These are phyloP conservation scores for Vesta saturnalis DNA, from an alignment of 2,888 invertebrate species.

Conservation along the genomic window DNA sequence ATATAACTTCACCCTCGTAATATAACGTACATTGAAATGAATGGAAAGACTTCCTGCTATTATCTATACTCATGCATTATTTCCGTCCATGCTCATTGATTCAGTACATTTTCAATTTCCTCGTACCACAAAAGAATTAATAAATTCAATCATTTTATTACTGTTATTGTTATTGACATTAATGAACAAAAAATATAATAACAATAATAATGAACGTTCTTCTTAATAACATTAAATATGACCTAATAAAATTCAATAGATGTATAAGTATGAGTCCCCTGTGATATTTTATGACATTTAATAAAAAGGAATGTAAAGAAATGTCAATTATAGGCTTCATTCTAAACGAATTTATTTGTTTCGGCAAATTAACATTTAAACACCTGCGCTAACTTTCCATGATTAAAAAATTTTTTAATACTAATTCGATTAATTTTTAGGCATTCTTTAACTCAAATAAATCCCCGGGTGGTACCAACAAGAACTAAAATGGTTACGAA, in stretches of 20 bases:
- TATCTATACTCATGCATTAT: neutral
- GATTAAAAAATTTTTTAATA: too few species aligned
- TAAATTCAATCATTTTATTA: conserved; percentile 1
- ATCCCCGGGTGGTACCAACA: too few species aligned
- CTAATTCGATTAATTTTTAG: too few species aligned
- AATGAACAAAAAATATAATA: conserved; percentile 7
- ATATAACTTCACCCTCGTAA: neutral
- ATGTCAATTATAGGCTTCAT: conserved; percentile 2
- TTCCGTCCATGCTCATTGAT: neutral
- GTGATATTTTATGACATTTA: conserved; percentile 2
- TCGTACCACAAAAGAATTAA: conserved; percentile 3
- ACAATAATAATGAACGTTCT: neutral
- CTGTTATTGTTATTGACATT: conserved; percentile 10
- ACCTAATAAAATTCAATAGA: conserved; percentile 14
- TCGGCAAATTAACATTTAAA: neutral
- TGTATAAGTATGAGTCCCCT: too few species aligned
- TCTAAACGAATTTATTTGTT: neutral
- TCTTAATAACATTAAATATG: conserved; percentile 6
- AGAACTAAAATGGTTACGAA: too few species aligned
- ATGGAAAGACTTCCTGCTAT: neutral
- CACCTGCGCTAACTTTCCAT: too few species aligned
- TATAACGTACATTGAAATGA: neutral
- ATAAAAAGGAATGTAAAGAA: conserved; percentile 5
- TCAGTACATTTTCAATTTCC: conserved; percentile 1
- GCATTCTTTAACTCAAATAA: too few species aligned